Percentiles rank a stretch among this genome's conserved stretches.
Evolutionary conservation across 1,140 invertebrate species (phyloP).

Genomic region (Drosophila navojoa): DNA sequence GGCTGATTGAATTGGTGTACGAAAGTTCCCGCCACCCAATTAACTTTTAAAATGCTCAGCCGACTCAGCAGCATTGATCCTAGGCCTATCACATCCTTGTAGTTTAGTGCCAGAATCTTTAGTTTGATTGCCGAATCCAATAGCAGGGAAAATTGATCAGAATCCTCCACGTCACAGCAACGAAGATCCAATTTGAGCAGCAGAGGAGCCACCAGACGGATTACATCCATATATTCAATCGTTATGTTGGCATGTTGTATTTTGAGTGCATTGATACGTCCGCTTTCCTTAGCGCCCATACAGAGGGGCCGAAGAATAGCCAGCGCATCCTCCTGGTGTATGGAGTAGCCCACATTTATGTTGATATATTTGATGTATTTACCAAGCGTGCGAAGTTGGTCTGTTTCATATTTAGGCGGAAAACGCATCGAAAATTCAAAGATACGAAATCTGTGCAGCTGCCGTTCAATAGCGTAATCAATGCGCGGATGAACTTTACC

Average conservation of each 20-base stretch:
- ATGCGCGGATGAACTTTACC: constrained; percentile 29
- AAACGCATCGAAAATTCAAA: constrained; percentile 54
- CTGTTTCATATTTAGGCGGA: constrained; percentile 30
- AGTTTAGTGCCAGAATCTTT: constrained; percentile 33
- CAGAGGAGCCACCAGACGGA: constrained; percentile 23
- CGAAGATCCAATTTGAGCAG: constrained; percentile 54
- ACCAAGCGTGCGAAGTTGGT: constrained; percentile 36
- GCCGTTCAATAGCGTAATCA: constrained; percentile 51
- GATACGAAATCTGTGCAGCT: constrained; percentile 44
- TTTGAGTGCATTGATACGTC: constrained; percentile 37
- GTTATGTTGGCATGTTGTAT: constrained; percentile 48
- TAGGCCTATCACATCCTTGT: constrained; percentile 6
- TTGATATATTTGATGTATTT: constrained; percentile 45
- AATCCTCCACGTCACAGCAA: constrained; percentile 41
- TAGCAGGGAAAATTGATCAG: constrained; percentile 36
- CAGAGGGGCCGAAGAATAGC: constrained; percentile 27
- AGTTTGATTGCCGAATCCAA: constrained; percentile 43
- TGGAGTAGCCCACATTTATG: constrained; percentile 63
- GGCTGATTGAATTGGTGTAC: constrained; percentile 13
- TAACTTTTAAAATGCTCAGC: constrained; percentile 15
- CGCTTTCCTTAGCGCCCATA: constrained; percentile 41
- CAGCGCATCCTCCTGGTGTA: constrained; percentile 5
- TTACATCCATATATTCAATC: constrained; percentile 19
- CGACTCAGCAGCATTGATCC: constrained; percentile 1
- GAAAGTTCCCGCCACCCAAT: constrained; percentile 34